Percentiles rank a stretch among this genome's conserved stretches.
These are phyloP conservation scores for Pelobates cultripes DNA, from an alignment of 2,797 vertebrate genomes.

Conservation along the genomic window DNA sequence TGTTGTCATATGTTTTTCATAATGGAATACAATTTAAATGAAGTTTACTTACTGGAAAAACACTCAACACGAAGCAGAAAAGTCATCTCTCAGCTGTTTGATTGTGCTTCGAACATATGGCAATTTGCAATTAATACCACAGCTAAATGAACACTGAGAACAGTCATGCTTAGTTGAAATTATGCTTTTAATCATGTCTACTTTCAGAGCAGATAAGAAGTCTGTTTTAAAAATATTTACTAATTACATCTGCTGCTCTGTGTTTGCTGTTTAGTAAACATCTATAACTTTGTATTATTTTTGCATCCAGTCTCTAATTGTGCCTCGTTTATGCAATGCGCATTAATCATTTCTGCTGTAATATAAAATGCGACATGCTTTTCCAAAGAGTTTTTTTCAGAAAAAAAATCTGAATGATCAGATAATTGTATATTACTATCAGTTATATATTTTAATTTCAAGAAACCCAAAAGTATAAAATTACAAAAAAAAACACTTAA, in stretches of 20 bases:
- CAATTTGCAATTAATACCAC: slow-evolving; percentile 53
- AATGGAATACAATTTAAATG: slow-evolving; percentile 42
- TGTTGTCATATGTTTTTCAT: slow-evolving; percentile 39
- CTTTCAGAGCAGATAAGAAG: slow-evolving; percentile 28
- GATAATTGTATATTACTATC: too few species aligned
- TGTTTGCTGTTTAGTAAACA: not conserved
- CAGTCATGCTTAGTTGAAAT: slow-evolving; percentile 38
- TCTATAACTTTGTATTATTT: slow-evolving; percentile 1
- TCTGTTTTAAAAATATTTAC: slow-evolving; percentile 21
- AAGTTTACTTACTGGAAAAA: slow-evolving; percentile 48
- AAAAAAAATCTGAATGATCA: too few species aligned
- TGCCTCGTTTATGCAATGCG: not conserved
- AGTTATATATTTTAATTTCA: too few species aligned
- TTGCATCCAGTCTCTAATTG: not conserved
- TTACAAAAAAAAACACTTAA: too few species aligned
- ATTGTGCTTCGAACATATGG: slow-evolving; percentile 43
- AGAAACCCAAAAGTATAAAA: too few species aligned
- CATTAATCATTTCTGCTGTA: not conserved
- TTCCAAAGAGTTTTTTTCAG: too few species aligned
- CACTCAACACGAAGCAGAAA: slow-evolving; percentile 30
- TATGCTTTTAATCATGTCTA: slow-evolving; percentile 43
- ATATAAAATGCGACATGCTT: too few species aligned
- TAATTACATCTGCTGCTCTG: slow-evolving; percentile 14
- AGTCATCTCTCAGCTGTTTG: slow-evolving; percentile 43
- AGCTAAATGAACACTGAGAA: slow-evolving; percentile 48